Conservation (phyloP, 2,797 vertebrate species). For the Clarias pachynema region DNA sequence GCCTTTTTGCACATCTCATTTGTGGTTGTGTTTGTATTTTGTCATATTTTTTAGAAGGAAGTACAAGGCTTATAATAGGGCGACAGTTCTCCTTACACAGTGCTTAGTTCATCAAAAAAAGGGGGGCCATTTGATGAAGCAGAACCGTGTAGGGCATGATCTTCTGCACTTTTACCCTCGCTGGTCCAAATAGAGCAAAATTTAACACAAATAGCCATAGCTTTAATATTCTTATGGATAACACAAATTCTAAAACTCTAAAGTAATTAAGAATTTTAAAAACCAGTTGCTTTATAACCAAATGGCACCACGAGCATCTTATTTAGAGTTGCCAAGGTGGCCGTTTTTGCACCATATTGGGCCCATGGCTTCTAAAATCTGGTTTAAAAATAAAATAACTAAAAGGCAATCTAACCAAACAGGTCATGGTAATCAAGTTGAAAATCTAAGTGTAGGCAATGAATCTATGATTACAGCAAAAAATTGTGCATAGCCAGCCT, state of each 20-base stretch:
- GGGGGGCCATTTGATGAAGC: slow-evolving; percentile 1
- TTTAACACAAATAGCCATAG: neutral
- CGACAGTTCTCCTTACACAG: neutral
- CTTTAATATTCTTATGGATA: neutral
- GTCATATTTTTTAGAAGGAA: neutral
- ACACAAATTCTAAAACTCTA: neutral
- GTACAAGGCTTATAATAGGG: neutral
- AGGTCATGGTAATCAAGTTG: neutral
- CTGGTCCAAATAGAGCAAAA: neutral
- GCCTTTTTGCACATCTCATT: neutral
- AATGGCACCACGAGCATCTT: neutral
- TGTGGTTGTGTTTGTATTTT: neutral
- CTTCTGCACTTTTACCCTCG: neutral
- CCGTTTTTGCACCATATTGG: neutral
- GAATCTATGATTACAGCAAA: neutral
- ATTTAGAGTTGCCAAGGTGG: neutral
- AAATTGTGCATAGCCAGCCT: neutral
- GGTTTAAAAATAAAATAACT: neutral
- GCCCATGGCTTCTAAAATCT: neutral
- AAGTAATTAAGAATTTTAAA: neutral
- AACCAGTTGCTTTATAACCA: neutral
- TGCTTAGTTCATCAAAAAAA: slow-evolving; percentile 14
- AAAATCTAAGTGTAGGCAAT: neutral
- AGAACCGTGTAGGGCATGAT: slow-evolving; percentile 1
- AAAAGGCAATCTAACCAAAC: neutral